phyloP scores from a whole-genome alignment of 2,113 vertebrate species.

The Marmota monax region DNA sequence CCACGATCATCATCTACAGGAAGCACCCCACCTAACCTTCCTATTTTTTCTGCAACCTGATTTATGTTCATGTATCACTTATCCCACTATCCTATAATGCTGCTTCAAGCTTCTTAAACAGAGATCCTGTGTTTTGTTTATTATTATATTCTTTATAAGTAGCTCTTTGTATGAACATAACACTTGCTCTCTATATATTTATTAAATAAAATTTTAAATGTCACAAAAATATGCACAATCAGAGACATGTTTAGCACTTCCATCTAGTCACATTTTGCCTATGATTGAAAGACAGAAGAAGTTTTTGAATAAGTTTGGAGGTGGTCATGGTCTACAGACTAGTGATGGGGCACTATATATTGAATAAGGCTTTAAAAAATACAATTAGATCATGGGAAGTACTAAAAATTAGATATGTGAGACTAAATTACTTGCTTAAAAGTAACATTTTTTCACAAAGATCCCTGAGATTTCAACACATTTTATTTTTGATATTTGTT shows the following conservation, averaged over 20 bases:
- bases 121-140: background rate
- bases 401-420: background rate
- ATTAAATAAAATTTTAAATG: background rate
- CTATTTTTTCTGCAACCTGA: background rate
- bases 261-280: background rate
- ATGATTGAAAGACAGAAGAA: background rate
- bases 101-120: background rate
- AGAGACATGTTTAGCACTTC: background rate
- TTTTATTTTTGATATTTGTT: conserved; percentile 46
- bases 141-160: background rate
- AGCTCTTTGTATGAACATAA: background rate
- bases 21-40: background rate
- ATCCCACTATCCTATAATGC: background rate
- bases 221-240: background rate
- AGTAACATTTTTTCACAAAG: conserved; percentile 26
- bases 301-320: background rate
- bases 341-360: accelerated
- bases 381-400: background rate
- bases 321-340: background rate
- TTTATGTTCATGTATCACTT: background rate
- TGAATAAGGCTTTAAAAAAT: background rate
- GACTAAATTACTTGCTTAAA: background rate
- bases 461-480: background rate
- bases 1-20: background rate
- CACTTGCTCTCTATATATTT: background rate